phyloP scores from a whole-genome alignment of 2,113 vertebrate genomes.

The Eubucco bourcierii region DNA sequence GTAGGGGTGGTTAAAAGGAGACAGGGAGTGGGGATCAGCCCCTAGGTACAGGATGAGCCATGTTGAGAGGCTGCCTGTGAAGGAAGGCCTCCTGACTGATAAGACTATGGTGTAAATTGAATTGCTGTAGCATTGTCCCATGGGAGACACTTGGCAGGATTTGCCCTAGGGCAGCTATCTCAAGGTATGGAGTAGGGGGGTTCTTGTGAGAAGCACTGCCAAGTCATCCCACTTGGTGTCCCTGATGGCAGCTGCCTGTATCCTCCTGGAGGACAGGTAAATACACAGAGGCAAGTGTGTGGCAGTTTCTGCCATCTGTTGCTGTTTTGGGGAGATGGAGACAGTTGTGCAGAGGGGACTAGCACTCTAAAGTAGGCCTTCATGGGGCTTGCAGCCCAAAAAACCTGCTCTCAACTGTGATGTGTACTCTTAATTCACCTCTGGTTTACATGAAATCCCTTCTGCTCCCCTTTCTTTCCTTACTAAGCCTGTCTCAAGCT shows the following conservation, averaged over 20 bases:
- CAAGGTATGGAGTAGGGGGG: not conserved
- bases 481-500: not conserved
- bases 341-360: not conserved
- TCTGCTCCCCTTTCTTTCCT: not conserved
- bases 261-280: not conserved
- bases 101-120: not conserved
- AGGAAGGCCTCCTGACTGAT: not conserved
- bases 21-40: not conserved
- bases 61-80: not conserved
- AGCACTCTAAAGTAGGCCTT: not conserved
- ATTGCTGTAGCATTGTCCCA: not conserved
- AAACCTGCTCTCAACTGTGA: not conserved
- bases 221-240: not conserved
- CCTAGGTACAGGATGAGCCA: not conserved
- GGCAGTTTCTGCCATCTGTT: not conserved
- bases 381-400: not conserved
- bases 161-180: not conserved
- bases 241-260: fast-evolving
- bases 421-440: not conserved
- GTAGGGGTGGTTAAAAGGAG: not conserved
- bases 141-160: not conserved
- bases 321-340: not conserved
- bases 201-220: not conserved
- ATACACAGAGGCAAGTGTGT: not conserved
- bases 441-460: not conserved